phyloP scores from a whole-genome alignment of 1,140 invertebrate species.

The Drosophila tropicalis region DNA sequence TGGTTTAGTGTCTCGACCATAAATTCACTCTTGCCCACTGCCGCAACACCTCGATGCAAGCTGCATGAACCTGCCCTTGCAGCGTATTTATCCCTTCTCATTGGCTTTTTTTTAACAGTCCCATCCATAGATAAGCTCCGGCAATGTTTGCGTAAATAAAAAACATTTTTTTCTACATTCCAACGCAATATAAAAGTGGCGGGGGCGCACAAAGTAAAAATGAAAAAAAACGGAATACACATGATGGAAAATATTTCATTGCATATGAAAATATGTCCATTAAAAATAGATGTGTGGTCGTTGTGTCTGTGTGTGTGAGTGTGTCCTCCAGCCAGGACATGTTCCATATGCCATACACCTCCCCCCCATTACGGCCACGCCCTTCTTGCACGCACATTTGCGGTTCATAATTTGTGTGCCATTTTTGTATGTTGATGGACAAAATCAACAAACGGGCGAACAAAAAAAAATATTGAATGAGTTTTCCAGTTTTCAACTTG shows the following conservation, averaged over 20 bases:
- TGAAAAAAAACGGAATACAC: slow-evolving; percentile 18
- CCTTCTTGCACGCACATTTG: slow-evolving; percentile 69
- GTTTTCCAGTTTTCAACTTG: slow-evolving; percentile 66
- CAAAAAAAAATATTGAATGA: slow-evolving; percentile 36
- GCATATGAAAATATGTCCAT: slow-evolving; percentile 67
- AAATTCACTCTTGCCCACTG: neutral
- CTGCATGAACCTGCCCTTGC: slow-evolving; percentile 7
- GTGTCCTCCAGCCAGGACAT: slow-evolving; percentile 49
- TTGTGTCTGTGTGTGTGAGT: slow-evolving; percentile 14
- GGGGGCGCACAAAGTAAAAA: neutral
- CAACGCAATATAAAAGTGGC: slow-evolving; percentile 31
- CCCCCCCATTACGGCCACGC: slow-evolving; percentile 24
- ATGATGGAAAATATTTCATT: slow-evolving; percentile 31
- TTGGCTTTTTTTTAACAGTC: slow-evolving; percentile 29
- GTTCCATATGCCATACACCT: slow-evolving; percentile 20
- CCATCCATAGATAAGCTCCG: slow-evolving; percentile 53
- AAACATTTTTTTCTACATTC: slow-evolving; percentile 27
- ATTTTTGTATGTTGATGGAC: slow-evolving; percentile 80
- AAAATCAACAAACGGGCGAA: slow-evolving; percentile 68
- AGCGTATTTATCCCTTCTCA: neutral
- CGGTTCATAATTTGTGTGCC: slow-evolving; percentile 78
- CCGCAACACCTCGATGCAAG: neutral
- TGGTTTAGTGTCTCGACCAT: neutral
- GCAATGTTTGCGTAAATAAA: slow-evolving; percentile 64
- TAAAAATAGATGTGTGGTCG: slow-evolving; percentile 74